Evolutionary conservation across 2,797 vertebrate genomes (phyloP).

Genomic region (Macroramphosus scolopax): DNA sequence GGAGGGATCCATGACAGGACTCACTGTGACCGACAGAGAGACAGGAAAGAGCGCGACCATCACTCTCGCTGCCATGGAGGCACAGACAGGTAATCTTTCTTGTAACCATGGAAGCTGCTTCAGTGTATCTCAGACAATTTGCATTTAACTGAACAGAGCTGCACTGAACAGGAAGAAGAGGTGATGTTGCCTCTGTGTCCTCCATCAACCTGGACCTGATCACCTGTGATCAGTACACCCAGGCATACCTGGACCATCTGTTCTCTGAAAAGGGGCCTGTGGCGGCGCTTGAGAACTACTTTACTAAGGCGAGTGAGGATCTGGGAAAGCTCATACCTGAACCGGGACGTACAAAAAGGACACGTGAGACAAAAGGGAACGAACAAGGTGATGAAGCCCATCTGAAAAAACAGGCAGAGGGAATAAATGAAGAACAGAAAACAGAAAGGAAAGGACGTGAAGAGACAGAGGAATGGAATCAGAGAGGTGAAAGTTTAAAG

Average conservation of each 20-base stretch:
- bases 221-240: constrained; percentile 62
- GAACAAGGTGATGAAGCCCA: not conserved
- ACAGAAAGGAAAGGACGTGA: not conserved
- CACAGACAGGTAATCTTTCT: constrained; percentile 40
- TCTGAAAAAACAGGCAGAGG: not conserved
- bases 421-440: not conserved
- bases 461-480: not conserved
- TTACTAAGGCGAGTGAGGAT: constrained; percentile 31
- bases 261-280: constrained; percentile 63
- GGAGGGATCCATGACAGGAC: constrained; percentile 61
- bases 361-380: not conserved
- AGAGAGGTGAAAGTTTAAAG: constrained; percentile 32
- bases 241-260: constrained; percentile 64
- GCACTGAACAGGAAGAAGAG: constrained; percentile 46
- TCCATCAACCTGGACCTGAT: constrained; percentile 57
- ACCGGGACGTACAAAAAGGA: constrained; percentile 12
- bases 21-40: constrained; percentile 66
- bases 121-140: not conserved
- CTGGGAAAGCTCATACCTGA: constrained; percentile 27
- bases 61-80: constrained; percentile 38
- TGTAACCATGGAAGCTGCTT: not conserved
- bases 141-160: constrained; percentile 19
- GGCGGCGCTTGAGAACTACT: constrained; percentile 59
- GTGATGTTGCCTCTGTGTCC: not conserved
- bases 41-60: constrained; percentile 55